A percentile compares a stretch with the other conserved stretches of the same genome.
phyloP scores from a whole-genome alignment of 2,888 invertebrate species.

The Diogma glabrata region DNA sequence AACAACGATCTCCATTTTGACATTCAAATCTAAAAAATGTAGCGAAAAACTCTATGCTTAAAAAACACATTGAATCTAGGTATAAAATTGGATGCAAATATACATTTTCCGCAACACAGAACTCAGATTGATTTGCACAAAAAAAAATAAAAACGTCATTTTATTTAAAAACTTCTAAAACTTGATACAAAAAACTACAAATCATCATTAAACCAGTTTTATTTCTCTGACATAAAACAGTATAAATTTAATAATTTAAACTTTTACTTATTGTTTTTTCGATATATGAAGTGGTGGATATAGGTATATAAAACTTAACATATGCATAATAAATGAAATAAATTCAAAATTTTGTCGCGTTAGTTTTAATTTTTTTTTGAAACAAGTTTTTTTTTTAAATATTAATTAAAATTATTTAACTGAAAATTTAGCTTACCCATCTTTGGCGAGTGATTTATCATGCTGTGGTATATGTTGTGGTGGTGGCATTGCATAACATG shows the following conservation, averaged over 20 bases:
- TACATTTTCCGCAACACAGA: constrained; percentile 8
- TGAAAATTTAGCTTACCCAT: constrained; percentile 30
- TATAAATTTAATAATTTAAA: too few species aligned
- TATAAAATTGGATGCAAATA: too few species aligned
- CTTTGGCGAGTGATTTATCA: constrained; percentile 47
- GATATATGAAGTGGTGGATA: too few species aligned
- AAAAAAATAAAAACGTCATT: too few species aligned
- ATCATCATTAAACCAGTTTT: constrained; percentile 6
- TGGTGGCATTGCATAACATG: constrained; percentile 81
- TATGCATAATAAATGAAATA: too few species aligned
- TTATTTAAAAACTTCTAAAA: too few species aligned
- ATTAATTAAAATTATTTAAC: background rate
- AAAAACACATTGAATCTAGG: too few species aligned
- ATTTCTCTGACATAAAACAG: constrained; percentile 1
- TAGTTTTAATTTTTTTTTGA: background rate
- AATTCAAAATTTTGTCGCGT: background rate
- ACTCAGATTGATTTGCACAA: background rate
- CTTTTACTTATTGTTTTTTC: too few species aligned
- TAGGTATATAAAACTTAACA: too few species aligned
- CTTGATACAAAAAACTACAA: constrained; percentile 3
- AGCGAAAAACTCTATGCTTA: too few species aligned
- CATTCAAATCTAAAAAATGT: too few species aligned
- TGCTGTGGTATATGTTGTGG: constrained; percentile 66
- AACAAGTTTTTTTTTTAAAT: background rate
- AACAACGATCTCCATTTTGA: too few species aligned